Evolutionary conservation across 2,888 invertebrate species (phyloP), one percentile per base, ranked within the genome.

Genomic region (Erebia aethiops): DNA sequence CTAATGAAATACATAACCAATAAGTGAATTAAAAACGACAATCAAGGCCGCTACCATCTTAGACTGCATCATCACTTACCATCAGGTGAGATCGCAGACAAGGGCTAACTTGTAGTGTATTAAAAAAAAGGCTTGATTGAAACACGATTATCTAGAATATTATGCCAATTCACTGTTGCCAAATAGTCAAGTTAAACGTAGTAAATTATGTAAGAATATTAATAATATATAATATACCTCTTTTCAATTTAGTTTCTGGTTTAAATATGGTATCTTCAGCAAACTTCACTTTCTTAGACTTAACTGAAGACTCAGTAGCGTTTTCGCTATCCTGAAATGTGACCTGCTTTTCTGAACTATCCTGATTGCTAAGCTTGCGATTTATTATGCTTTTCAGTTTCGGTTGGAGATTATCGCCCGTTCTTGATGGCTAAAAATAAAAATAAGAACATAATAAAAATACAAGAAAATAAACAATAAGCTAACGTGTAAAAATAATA

Each of bases 301-400:
- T 92, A 0, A 83, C 74, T 1, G 82, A 87, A 0, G 78, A 77
- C n/a, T 90, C 90, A 10, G 81, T 82, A 13, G 76, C 82, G 62
- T 78, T 80, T 3, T 71, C 80, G 0, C 88, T 88, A 14, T 91
- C 92, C 66, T 87, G 88, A 75, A 87, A 88, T 0, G 89, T 90
- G 43, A 87, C 89, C 18, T 91, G 91, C 71, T 90, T 91, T 69
- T 92, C 93, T 0, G 85, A 80, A 69, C 92, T 92, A 21, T 92
- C 92, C 70, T 91, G 92, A 73, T 91, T 91, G 16, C 87, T 88
- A 0, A 88, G 74, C 1, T 86, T 84, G 3, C 84, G 83, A 69
- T 86, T 77, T 54, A 92, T 93, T 52, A 93, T 93, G 73, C 92
- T 90, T 76, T 92, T 92, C 11, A 92, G 77, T 72, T 91, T 91